Conservation (phyloP, 2,113 vertebrate species). For the Seriola dumerili region DNA sequence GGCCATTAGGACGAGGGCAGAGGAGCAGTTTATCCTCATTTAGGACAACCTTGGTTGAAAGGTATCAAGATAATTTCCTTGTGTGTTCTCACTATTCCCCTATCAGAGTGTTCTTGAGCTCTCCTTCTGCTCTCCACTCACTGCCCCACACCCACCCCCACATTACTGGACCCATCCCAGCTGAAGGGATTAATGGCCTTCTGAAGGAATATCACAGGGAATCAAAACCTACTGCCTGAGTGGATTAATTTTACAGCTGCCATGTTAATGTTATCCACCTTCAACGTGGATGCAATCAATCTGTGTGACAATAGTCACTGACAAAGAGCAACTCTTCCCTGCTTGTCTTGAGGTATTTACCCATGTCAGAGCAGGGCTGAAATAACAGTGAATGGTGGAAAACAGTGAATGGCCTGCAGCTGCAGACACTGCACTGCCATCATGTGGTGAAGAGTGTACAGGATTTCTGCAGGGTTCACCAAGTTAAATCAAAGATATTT, state of each 20-base stretch:
- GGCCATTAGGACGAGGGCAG: conserved; percentile 39
- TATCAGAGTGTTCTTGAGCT: conserved; percentile 59
- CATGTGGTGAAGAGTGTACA: conserved; percentile 47
- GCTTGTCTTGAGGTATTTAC: conserved; percentile 34
- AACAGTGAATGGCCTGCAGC: background rate
- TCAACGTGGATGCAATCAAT: background rate
- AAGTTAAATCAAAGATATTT: too few relatives aligned
- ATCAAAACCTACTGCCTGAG: conserved; percentile 36
- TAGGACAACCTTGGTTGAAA: conserved; percentile 60
- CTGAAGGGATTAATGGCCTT: conserved; percentile 61
- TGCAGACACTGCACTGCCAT: conserved; percentile 55
- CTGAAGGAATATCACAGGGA: conserved; percentile 56
- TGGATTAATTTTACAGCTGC: conserved; percentile 39
- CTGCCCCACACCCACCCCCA: conserved; percentile 2
- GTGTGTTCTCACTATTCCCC: conserved; percentile 23
- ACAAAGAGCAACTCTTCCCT: background rate
- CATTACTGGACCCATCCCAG: conserved; percentile 55
- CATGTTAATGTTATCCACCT: conserved; percentile 10
- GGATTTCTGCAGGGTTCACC: background rate
- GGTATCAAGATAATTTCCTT: conserved; percentile 45
- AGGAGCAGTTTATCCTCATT: conserved; percentile 56
- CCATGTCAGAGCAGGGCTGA: conserved; percentile 14
- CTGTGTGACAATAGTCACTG: background rate
- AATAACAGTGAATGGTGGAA: background rate
- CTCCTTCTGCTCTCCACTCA: conserved; percentile 61